Percentiles rank a stretch among this genome's conserved stretches.
Conservation (phyloP, 1,140 invertebrate genomes). For the Pomacea maculata region DNA sequence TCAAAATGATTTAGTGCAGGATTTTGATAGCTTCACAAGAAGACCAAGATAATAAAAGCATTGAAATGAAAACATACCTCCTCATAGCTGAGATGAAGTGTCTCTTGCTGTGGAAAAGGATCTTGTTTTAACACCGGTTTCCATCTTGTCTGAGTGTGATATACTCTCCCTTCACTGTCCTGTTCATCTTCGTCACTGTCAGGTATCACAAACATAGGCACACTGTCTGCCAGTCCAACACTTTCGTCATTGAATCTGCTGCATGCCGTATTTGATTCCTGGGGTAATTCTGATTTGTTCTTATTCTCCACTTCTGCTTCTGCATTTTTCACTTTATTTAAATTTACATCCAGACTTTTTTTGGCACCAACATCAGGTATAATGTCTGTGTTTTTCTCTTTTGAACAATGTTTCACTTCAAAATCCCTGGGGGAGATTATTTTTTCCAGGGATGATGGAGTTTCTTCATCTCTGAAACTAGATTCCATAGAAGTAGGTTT, state of each 20-base stretch:
- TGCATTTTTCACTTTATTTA: neutral
- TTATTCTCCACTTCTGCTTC: neutral
- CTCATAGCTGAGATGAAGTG: conserved; percentile 48
- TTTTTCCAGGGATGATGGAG: no score
- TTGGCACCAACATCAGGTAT: neutral
- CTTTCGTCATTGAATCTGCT: neutral
- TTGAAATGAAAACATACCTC: conserved; percentile 40
- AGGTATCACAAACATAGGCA: neutral
- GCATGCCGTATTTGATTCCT: neutral
- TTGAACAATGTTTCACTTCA: no score
- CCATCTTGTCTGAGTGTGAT: neutral
- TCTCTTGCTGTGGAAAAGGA: conserved; percentile 44
- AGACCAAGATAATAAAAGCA: neutral
- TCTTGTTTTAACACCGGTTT: conserved; percentile 39
- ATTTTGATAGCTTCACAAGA: neutral
- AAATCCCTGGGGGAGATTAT: no score
- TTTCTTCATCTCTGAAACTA: no score
- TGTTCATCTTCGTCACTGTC: conserved; percentile 22
- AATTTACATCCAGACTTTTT: neutral
- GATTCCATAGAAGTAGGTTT: no score
- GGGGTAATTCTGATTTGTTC: neutral
- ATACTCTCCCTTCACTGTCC: conserved; percentile 5
- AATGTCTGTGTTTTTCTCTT: neutral
- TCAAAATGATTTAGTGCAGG: neutral
- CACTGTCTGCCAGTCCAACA: neutral